A percentile compares a stretch with the other conserved stretches of the same genome.
Conservation (phyloP, 2,888 invertebrate species). For the Argyresthia albistria region DNA sequence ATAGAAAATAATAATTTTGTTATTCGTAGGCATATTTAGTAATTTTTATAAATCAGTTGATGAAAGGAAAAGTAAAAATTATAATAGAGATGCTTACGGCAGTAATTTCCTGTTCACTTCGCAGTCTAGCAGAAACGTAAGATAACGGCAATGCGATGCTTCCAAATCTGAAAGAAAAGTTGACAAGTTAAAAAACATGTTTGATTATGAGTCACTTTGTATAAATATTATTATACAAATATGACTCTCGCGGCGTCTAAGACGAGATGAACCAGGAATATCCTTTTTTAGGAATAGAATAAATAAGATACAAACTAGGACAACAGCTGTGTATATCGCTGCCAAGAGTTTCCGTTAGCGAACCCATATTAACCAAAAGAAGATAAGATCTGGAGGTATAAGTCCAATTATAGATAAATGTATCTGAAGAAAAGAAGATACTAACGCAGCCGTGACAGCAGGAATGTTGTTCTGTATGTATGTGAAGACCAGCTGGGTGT, state of each 20-base stretch:
- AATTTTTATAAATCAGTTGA: not conserved
- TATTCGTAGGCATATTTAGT: not conserved
- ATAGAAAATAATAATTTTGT: not conserved
- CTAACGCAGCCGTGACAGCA: slow-evolving; percentile 38
- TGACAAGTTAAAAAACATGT: not conserved
- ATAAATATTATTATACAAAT: not conserved
- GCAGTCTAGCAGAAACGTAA: slow-evolving; percentile 39
- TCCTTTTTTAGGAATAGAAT: too few relatives aligned
- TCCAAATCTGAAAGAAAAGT: slow-evolving; percentile 31
- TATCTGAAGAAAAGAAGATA: slow-evolving; percentile 12
- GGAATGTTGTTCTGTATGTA: slow-evolving; percentile 50
- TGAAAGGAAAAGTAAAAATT: too few relatives aligned
- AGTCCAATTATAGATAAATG: too few relatives aligned
- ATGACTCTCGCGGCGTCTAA: too few relatives aligned
- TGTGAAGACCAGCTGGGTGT: slow-evolving; percentile 65
- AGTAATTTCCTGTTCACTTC: slow-evolving; percentile 25
- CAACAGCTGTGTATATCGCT: not conserved
- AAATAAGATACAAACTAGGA: too few relatives aligned
- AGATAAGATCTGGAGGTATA: too few relatives aligned
- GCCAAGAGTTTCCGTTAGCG: too few relatives aligned
- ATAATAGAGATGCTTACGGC: slow-evolving; percentile 28
- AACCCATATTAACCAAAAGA: too few relatives aligned
- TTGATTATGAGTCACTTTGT: not conserved
- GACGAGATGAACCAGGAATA: too few relatives aligned
- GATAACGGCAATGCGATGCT: slow-evolving; percentile 29